phyloP scores from a whole-genome alignment of 2,797 vertebrate genomes.

The Sebastolobus alascanus region DNA sequence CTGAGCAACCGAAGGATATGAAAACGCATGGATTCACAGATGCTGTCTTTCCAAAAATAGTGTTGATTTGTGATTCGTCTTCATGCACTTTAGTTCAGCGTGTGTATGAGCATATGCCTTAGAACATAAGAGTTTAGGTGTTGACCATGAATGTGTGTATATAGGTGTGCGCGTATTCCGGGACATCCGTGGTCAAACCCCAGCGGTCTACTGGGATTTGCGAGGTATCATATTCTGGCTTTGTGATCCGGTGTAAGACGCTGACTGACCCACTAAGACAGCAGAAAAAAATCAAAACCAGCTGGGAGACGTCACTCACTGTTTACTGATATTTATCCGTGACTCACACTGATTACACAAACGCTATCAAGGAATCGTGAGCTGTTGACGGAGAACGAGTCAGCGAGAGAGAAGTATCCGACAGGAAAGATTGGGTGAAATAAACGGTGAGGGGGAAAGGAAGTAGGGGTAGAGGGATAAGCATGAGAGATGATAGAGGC shows the following conservation, averaged over 20 bases:
- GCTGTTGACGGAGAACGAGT: constrained; percentile 32
- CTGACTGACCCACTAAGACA: constrained; percentile 72
- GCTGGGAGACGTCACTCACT: constrained; percentile 74
- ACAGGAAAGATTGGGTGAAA: constrained; percentile 52
- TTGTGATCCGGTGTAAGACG: constrained; percentile 64
- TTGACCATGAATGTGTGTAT: constrained; percentile 10
- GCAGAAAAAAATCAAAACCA: constrained; percentile 76
- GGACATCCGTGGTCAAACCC: constrained; percentile 61
- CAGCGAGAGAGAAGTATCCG: constrained; percentile 21
- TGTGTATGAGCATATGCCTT: not conserved
- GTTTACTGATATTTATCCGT: constrained; percentile 77
- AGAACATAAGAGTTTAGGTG: not conserved
- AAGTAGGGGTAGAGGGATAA: constrained; percentile 13
- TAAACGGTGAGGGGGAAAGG: constrained; percentile 25
- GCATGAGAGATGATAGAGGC: constrained; percentile 40
- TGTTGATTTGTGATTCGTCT: constrained; percentile 21
- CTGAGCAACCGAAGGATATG: constrained; percentile 17
- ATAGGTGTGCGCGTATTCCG: constrained; percentile 42
- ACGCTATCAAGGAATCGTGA: constrained; percentile 44
- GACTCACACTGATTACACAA: constrained; percentile 69
- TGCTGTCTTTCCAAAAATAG: constrained; percentile 4
- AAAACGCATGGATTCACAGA: constrained; percentile 27
- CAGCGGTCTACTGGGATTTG: constrained; percentile 68
- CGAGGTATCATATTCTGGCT: constrained; percentile 73
- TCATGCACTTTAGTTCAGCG: constrained; percentile 7